phyloP scores from a whole-genome alignment of 1,140 invertebrate species.

The Plectus sambesii region DNA sequence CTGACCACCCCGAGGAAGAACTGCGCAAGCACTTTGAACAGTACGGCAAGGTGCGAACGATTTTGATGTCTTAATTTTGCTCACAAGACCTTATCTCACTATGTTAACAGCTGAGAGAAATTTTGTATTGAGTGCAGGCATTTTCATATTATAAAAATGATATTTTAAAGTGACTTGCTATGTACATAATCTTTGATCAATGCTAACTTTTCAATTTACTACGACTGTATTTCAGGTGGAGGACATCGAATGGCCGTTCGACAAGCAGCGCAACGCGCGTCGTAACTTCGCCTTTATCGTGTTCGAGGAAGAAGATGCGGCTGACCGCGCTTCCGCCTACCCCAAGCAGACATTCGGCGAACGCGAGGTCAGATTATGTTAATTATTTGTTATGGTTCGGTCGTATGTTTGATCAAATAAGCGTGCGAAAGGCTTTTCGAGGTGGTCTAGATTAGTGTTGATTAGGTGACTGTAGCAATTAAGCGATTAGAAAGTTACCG shows the following conservation, averaged over 20 bases:
- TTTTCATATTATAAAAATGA: too few relatives aligned
- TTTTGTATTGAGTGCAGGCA: too few relatives aligned
- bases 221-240: conserved; percentile 10
- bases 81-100: too few relatives aligned
- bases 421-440: too few relatives aligned
- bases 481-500: too few relatives aligned
- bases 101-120: too few relatives aligned
- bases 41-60: conserved; percentile 40
- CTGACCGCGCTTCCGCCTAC: conserved; percentile 33
- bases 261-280: conserved; percentile 38
- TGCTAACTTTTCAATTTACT: background rate
- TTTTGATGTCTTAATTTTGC: too few relatives aligned
- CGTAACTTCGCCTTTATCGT: conserved; percentile 46
- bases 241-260: conserved; percentile 44
- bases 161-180: background rate
- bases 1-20: conserved; percentile 38
- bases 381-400: conserved; percentile 20
- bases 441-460: too few relatives aligned
- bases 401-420: too few relatives aligned
- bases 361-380: conserved; percentile 25
- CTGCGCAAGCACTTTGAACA: conserved; percentile 40
- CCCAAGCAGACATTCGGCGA: conserved; percentile 35
- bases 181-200: background rate
- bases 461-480: too few relatives aligned
- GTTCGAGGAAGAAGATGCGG: conserved; percentile 43